Conservation (phyloP, 2,797 vertebrate species). For the Podarcis lilfordi region DNA sequence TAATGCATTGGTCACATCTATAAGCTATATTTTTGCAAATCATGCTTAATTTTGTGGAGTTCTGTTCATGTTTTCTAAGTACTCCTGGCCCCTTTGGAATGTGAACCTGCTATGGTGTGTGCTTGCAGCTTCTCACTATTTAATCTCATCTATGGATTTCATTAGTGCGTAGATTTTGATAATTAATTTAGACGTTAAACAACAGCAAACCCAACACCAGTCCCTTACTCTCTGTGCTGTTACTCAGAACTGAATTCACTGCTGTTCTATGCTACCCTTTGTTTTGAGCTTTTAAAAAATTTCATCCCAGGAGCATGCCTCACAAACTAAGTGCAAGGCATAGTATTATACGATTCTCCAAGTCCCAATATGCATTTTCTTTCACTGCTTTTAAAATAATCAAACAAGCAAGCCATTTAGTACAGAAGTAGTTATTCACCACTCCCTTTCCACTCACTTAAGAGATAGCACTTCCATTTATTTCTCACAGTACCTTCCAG, state of each 20-base stretch:
- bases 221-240: conserved; percentile 61
- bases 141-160: conserved; percentile 51
- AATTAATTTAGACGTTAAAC: conserved; percentile 69
- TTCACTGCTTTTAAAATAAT: conserved; percentile 43
- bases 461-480: neutral
- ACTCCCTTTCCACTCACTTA: neutral
- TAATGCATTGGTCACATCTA: neutral
- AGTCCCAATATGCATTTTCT: conserved; percentile 50
- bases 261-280: conserved; percentile 54
- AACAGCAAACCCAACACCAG: conserved; percentile 64
- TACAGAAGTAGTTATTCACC: conserved; percentile 12
- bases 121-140: conserved; percentile 33
- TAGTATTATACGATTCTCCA: conserved; percentile 53
- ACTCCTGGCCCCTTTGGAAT: conserved; percentile 17
- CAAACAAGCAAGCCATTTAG: conserved; percentile 22
- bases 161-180: conserved; percentile 57
- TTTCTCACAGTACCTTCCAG: neutral
- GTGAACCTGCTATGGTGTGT: conserved; percentile 21
- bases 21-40: neutral
- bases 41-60: neutral
- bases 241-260: conserved; percentile 48
- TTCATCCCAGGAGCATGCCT: conserved; percentile 54
- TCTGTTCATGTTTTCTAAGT: neutral
- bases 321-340: conserved; percentile 49
- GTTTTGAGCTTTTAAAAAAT: conserved; percentile 57